Percentiles rank a stretch among this genome's conserved stretches.
phyloP scores from a whole-genome alignment of 2,888 invertebrate genomes.

The Pseudoips prasinana region DNA sequence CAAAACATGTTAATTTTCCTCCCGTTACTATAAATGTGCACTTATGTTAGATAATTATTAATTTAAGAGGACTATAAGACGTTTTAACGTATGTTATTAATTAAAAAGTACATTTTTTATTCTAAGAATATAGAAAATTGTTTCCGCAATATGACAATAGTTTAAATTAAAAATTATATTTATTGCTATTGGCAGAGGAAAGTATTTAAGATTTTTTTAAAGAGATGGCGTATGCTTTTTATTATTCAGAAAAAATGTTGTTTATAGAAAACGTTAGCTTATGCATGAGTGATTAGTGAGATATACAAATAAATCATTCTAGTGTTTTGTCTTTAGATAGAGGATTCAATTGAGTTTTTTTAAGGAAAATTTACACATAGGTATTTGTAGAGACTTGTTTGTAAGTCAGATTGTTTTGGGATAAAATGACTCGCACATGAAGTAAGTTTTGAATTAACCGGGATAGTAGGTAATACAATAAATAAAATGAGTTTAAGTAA shows the following conservation, averaged over 20 bases:
- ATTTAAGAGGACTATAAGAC: constrained; percentile 37
- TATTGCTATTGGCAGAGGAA: constrained; percentile 31
- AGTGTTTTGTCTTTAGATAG: constrained; percentile 39
- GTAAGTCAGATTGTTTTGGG: constrained; percentile 8
- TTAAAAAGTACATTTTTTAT: constrained; percentile 34
- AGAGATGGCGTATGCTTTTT: constrained; percentile 26
- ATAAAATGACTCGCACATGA: constrained; percentile 5
- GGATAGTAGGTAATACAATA: no score
- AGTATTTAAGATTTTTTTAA: constrained; percentile 27
- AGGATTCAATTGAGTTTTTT: constrained; percentile 27
- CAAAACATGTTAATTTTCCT: constrained; percentile 19
- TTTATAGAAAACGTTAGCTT: constrained; percentile 39
- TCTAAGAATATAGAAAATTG: constrained; percentile 33
- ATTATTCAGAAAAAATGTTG: constrained; percentile 28
- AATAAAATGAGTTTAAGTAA: no score
- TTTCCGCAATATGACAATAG: constrained; percentile 52
- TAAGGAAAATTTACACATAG: constrained; percentile 21
- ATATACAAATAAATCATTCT: constrained; percentile 24
- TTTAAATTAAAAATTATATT: constrained; percentile 37
- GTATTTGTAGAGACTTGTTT: constrained; percentile 20
- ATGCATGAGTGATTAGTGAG: constrained; percentile 35
- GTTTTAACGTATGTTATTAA: constrained; percentile 36
- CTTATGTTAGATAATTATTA: constrained; percentile 31
- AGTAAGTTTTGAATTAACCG: no score
- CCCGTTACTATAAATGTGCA: constrained; percentile 32